Evolutionary conservation across 2,888 invertebrate species (phyloP), one percentile per base, ranked within the genome.

Genomic region (Neuroscelio doddi): DNA sequence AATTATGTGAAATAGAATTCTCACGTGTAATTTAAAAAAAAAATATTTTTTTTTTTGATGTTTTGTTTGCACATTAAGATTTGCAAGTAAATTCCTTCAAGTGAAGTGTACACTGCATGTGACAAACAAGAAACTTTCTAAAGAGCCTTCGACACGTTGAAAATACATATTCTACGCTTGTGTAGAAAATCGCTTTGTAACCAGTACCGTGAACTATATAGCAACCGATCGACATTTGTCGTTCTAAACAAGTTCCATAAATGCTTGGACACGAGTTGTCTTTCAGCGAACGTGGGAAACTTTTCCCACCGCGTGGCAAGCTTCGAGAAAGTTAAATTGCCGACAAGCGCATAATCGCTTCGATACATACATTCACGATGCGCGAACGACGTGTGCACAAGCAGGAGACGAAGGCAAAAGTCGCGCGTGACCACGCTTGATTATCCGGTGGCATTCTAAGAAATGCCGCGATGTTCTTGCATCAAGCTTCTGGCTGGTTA

Each of bases 201-300:
- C n/a, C n/a, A n/a, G n/a, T n/a, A n/a, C n/a, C n/a, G 61, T 61
- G 21, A 21, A 21, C 21, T 5, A 5, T 21, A 21, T 21, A 21
- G 55, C 61, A 38, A 55, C 45, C 50, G 62, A 62, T 55, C 50
- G 55, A 17, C 55, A 55, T 62, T 50, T 44, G 55, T 62, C 62
- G 55, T 42, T 50, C 41, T 38, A 15, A 50, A 30, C 50, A 39
- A 34, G 44, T 29, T 45, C 49, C 38, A 55, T 62, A 46, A 39
- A 55, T 62, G 55, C 55, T 45, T 27, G 34, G 52, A 47, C 38
- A 36, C 47, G 41, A 39, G 46, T 42, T 41, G n/a, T 36, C 39
- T 24, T 42, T 42, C 26, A 21, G 8, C 42, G 21, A 42, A 42
- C 42, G 42, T 42, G 42, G 42, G 42, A 42, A 42, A 42, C 42